phyloP scores from a whole-genome alignment of 2,113 vertebrate species.

The Rhinichthys klamathensis region DNA sequence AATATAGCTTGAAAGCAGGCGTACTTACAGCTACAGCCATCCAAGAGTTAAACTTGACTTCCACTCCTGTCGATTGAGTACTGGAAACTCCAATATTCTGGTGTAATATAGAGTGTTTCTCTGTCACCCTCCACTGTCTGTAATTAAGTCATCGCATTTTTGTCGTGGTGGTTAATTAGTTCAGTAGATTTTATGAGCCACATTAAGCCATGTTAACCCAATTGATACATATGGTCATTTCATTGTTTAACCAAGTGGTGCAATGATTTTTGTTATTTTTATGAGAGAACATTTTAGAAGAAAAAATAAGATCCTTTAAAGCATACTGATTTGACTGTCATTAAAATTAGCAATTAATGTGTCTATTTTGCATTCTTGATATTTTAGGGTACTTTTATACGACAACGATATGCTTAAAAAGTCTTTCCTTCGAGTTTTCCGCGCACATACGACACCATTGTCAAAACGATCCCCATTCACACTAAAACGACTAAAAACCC shows the following conservation, averaged over 20 bases:
- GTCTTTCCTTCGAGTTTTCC: too few species aligned
- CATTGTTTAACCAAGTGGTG: not conserved
- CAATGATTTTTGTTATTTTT: not conserved
- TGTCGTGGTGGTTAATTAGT: slow-evolving; percentile 25
- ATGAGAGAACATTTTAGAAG: not conserved
- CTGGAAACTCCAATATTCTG: not conserved
- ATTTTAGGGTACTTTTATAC: too few species aligned
- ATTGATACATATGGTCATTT: not conserved
- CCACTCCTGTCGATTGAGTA: not conserved
- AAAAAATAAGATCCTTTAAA: slow-evolving; percentile 7
- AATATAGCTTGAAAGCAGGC: not conserved
- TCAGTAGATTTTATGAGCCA: slow-evolving; percentile 1
- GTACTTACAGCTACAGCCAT: not conserved
- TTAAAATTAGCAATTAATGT: not conserved
- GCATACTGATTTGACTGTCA: not conserved
- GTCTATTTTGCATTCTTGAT: too few species aligned
- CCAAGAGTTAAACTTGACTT: slow-evolving; percentile 11
- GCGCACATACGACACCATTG: too few species aligned
- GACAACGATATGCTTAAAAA: too few species aligned
- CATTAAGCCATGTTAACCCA: not conserved
- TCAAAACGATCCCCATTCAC: too few species aligned
- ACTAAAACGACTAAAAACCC: too few species aligned
- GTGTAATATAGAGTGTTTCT: slow-evolving; percentile 22
- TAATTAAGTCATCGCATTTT: not conserved
- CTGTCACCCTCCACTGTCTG: not conserved